Evolutionary conservation across 2,888 invertebrate species (phyloP), one percentile per base, ranked within the genome.

Genomic region (Lepidonotus clava): DNA sequence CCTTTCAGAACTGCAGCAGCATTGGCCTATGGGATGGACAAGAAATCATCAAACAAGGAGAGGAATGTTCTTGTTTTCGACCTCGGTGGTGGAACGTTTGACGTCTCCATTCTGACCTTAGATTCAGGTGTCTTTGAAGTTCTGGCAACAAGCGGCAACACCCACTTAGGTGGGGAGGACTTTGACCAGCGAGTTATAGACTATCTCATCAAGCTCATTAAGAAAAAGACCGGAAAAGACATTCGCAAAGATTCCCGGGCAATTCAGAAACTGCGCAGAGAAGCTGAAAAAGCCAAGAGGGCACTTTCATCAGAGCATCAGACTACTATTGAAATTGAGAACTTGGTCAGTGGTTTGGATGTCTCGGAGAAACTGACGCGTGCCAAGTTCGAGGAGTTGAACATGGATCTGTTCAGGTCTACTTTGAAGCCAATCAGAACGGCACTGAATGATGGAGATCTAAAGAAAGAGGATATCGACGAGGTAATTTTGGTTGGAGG

Each of bases 401-500:
- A 99, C 96, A 97, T 98, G 97, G 95, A 95, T 90, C 91, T 95
- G 83, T 95, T 95, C 95, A 96, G 97, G 91, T 97, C 98, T 8
- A 98, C 98, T 36, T 96, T 98, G 95, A 98, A 98, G 94, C 98
- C 98, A 4, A 98, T 99, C 8, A 97, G 98, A 94, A 98, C 98
- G 94, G 98, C 99, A 18, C 95, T 99, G 92, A 98, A 99, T 94
- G 99, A 99, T 95, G 98, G 98, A 21, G 99, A 99, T 94, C 97
- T 99, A 97, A 98, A 98, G 95, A 99, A 98, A 95, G 97, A 98
- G 92, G 98, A 99, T 92, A 97, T 99, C 56, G 97, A 99, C 94
- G 99, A 99, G 95, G 99, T 99, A 92, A 99, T 99, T 1, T 95
- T 99, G 85, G 99, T 99, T 85, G 99, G 99, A 92, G 99, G 99